A percentile compares a stretch with the other conserved stretches of the same genome.
Conservation (phyloP, 2,888 invertebrate genomes). For the Osmoderma eremita region DNA sequence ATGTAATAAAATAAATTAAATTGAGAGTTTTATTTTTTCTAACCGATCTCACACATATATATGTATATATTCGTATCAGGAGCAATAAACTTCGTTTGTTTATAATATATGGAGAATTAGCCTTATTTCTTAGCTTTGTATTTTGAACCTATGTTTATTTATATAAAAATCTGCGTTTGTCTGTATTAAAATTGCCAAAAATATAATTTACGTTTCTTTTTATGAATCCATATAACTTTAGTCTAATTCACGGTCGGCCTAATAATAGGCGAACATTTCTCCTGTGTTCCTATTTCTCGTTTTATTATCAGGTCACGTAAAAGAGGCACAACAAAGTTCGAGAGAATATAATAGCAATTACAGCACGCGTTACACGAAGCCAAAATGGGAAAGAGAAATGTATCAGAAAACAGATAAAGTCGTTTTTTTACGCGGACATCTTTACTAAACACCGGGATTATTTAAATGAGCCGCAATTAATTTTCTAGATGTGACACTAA, state of each 20-base stretch:
- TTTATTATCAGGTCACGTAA: conserved; percentile 8
- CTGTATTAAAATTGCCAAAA: not conserved
- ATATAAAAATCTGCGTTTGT: not conserved
- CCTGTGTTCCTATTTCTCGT: not conserved
- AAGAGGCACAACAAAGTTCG: not conserved
- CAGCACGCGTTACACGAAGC: not conserved
- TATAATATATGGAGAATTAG: no score
- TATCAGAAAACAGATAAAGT: conserved; percentile 26
- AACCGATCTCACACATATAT: no score
- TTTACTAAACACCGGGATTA: conserved; percentile 15
- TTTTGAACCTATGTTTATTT: no score
- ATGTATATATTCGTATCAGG: no score
- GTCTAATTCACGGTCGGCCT: conserved; percentile 11
- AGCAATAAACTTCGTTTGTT: no score
- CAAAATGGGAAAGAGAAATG: conserved; percentile 11
- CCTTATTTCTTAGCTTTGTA: no score
- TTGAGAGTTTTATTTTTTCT: no score
- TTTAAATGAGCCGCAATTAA: conserved; percentile 28
- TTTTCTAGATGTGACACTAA: conserved; percentile 30
- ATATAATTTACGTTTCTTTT: conserved; percentile 16
- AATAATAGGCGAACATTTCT: conserved; percentile 17
- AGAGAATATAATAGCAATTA: conserved; percentile 4
- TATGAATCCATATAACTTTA: conserved; percentile 4
- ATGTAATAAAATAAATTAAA: no score
- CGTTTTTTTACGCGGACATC: conserved; percentile 12